A percentile compares a stretch with the other conserved stretches of the same genome.
Conservation (phyloP, 2,888 invertebrate species). For the Crossocerus cetratus region DNA sequence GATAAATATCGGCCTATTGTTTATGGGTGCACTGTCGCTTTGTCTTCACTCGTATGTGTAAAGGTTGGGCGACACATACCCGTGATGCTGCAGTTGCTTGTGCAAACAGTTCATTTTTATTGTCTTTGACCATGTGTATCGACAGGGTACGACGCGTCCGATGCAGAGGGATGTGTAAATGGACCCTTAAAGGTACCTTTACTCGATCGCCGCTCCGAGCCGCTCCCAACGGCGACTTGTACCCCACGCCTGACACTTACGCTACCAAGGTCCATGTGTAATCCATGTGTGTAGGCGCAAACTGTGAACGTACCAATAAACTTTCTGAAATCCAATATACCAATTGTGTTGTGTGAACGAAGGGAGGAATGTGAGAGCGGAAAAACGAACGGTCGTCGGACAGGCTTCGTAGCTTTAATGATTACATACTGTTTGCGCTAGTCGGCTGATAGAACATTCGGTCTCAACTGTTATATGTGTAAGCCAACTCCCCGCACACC, state of each 20-base stretch:
- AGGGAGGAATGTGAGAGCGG: background rate
- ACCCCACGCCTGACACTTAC: background rate
- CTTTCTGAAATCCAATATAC: constrained; percentile 33
- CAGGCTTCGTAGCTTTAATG: constrained; percentile 46
- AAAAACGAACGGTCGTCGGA: constrained; percentile 24
- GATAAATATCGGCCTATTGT: too few relatives aligned
- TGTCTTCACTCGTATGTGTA: too few relatives aligned
- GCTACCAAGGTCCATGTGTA: constrained; percentile 41
- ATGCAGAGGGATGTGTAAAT: too few relatives aligned
- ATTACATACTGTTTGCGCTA: constrained; percentile 30
- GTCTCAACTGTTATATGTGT: background rate
- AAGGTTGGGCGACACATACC: too few relatives aligned
- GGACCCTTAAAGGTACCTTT: too few relatives aligned
- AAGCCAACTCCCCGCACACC: background rate
- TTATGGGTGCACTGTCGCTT: too few relatives aligned
- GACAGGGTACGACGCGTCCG: too few relatives aligned
- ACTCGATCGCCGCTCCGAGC: too few relatives aligned
- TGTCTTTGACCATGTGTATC: too few relatives aligned
- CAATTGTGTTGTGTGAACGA: constrained; percentile 37
- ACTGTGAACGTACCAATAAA: constrained; percentile 48
- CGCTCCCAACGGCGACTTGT: too few relatives aligned
- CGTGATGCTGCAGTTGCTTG: too few relatives aligned
- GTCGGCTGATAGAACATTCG: constrained; percentile 32
- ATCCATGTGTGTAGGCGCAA: constrained; percentile 43
- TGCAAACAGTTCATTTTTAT: too few relatives aligned